Evolutionary conservation across 2,113 vertebrate genomes (phyloP), one percentile per base, ranked within the genome.

Genomic region (Silurus asotus): DNA sequence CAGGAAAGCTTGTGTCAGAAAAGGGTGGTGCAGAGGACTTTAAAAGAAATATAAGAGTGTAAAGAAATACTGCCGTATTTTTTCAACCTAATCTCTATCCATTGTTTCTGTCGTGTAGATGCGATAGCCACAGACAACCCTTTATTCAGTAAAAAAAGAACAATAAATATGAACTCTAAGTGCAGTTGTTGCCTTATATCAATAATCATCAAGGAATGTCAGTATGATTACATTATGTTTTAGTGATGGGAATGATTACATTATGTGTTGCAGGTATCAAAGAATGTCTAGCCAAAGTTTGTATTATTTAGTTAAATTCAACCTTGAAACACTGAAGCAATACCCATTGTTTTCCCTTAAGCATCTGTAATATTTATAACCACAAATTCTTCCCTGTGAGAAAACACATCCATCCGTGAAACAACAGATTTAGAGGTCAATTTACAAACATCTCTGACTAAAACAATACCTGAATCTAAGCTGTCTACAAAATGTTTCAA

Each of bases 1-100:
- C 74, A 55, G 72, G 19, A 45, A 78, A 55, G 74, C 55, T 5
- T 78, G 55, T 20, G 76, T 79, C 55, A 58, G 76, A 15, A 79
- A 37, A 79, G 17, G 76, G 55, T 79, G 55, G 59, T 1, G 8
- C 76, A 59, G 76, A 37, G 76, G 55, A 19, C 25, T 79, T 55
- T 13, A 37, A 59, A 17, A 19, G 25, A 79, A 79, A 55, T 58
- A 10, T 9, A 79, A 28, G 15, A 15, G 25, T 37, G 58, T 59
- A 58, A 28, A 37, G 14, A 79, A 79, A 59, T 59, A 58, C 25
- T 78, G 25, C 55, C 5, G 15, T 8, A 59, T 37, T 59, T 37
- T 76, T 79, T 79, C 25, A 58, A 79, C 53, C 53, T 58, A 20
- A 58, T 78, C 25, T 37, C 25, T 77, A 28, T 75, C 5, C 48